Base-by-base conservation (phyloP, 2,888 invertebrate species). In the Luperina nickerlii region DNA sequence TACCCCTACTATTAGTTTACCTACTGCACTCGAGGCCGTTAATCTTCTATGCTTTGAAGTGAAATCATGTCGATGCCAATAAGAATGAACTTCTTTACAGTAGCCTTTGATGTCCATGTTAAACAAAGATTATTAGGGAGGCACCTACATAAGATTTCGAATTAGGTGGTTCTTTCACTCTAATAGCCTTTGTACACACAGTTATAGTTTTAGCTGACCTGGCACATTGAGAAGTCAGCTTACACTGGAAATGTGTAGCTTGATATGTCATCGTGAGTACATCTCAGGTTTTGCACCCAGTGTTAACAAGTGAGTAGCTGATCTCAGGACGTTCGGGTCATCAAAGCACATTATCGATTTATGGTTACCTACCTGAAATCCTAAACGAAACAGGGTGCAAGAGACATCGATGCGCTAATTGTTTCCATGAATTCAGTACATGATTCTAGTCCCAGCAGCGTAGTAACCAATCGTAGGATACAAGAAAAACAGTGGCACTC, bases 1-100 rank as follows among this genome's bases (percentile, higher is more conserved):
- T 83, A 81, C 81, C 85, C 79, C 75, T 89, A 90, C 90, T 48
- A 87, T 51, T 70, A 75, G 67, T 63, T 38, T 45, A 20, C 38
- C 38, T 38, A 38, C 3, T 4, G 1, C 11, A 73, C 74, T 86
- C 83, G 85, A 79, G 71, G 13, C 11, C 2, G 4, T 48, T 48
- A 13, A 48, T 48, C 8, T 4, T 54, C 5, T 38, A 3, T 2
- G 27, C 24, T 20, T 57, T 6, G 11, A 68, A 18, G 27, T 54
- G 45, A 72, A 57, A 70, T 6, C 18, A 24, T 24, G 32, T 54
- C 1, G 9, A 24, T 32, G 54, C 2, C n/a, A 42, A 42, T 0
- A 54, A 0, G 13, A 13, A 13, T 27, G 2, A 38, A 38, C 45
- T 57, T 5, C 6, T 15, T 62, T 8, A 20, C 27, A 15, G 15